phyloP scores from a whole-genome alignment of 2,113 vertebrate genomes.

The Motacilla alba region DNA sequence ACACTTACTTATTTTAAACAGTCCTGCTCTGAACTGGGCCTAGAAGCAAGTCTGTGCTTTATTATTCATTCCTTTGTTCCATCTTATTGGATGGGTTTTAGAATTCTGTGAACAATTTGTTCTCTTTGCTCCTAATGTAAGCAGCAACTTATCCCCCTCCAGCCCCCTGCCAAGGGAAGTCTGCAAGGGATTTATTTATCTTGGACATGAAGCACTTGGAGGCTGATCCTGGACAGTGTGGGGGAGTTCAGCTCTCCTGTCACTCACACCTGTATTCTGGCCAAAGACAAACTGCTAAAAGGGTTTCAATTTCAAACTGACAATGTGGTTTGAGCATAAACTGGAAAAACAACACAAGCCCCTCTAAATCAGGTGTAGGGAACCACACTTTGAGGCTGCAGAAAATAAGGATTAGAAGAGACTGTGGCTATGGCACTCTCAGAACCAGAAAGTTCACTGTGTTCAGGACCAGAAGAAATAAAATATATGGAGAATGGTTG shows the following conservation, averaged over 20 bases:
- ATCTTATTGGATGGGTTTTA: neutral
- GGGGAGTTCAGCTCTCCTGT: neutral
- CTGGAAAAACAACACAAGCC: neutral
- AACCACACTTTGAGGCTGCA: neutral
- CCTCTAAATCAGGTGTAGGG: neutral
- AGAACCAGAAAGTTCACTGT: neutral
- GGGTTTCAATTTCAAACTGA: conserved; percentile 4
- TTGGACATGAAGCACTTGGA: neutral
- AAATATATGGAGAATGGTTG: neutral
- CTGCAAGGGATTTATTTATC: conserved; percentile 17
- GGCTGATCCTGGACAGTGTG: neutral
- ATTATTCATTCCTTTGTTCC: neutral
- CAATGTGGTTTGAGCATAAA: neutral
- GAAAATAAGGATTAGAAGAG: neutral
- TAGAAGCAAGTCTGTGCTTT: neutral
- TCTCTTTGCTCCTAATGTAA: neutral
- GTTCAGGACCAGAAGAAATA: neutral
- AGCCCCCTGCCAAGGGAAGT: neutral
- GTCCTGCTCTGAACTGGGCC: neutral
- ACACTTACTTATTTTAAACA: neutral
- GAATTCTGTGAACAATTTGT: conserved; percentile 38
- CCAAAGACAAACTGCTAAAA: conserved; percentile 5
- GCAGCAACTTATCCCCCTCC: neutral
- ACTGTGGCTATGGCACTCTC: neutral
- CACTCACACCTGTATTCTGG: neutral